A percentile compares a stretch with the other conserved stretches of the same genome.
These are phyloP conservation scores for Pyrrhura leucotis DNA, from an alignment of 2,797 vertebrate genomes.

Conservation along the genomic window DNA sequence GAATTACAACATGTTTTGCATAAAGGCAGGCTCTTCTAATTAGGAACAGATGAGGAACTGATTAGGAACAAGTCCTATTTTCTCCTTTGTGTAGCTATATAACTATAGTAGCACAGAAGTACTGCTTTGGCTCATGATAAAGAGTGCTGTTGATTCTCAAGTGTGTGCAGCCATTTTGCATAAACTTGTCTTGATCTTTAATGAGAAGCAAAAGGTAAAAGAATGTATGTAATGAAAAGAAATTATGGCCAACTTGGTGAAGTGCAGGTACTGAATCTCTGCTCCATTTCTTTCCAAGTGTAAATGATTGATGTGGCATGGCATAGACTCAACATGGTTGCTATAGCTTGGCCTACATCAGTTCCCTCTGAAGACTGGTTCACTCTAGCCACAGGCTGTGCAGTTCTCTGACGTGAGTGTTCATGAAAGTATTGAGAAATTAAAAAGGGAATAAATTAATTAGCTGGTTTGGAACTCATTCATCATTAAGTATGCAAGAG, in stretches of 20 bases:
- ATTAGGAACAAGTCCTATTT: background rate
- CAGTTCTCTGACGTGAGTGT: background rate
- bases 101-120: background rate
- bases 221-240: background rate
- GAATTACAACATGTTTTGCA: background rate
- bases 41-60: background rate
- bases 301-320: background rate
- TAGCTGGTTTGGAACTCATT: background rate
- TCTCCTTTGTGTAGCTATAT: background rate
- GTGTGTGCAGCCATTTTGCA: background rate
- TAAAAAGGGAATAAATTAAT: background rate
- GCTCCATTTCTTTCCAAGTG: background rate
- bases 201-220: background rate
- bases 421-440: background rate
- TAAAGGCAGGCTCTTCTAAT: background rate
- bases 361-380: background rate
- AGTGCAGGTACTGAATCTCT: background rate
- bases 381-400: background rate
- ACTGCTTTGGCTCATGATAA: background rate
- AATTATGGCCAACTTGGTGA: background rate
- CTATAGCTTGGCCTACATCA: fast-evolving
- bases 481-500: background rate
- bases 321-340: fast-evolving
- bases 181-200: background rate
- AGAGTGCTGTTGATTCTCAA: background rate